phyloP scores from a whole-genome alignment of 2,113 vertebrate genomes.

The Peromyscus californicus region DNA sequence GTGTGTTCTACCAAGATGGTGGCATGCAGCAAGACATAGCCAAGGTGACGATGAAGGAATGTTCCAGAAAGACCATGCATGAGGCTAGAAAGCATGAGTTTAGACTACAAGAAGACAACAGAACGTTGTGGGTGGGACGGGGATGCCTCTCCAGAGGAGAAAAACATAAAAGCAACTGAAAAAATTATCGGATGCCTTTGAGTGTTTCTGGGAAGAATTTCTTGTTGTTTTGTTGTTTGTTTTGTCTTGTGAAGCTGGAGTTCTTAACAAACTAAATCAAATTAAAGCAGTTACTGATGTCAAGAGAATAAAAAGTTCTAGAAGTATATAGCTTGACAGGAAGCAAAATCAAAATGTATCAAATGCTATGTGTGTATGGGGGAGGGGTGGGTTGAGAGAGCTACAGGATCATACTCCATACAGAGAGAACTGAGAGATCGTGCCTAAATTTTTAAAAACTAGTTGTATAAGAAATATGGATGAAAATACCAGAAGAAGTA shows the following conservation, averaged over 20 bases:
- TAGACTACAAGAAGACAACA: neutral
- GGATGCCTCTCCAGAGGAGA: neutral
- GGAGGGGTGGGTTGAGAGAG: neutral
- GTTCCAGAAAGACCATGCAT: neutral
- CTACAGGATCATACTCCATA: neutral
- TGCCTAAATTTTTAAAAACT: neutral
- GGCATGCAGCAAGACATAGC: neutral
- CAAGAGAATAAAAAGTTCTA: neutral
- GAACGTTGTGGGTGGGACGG: neutral
- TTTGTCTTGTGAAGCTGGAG: neutral
- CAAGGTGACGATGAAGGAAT: neutral
- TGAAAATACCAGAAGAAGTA: neutral
- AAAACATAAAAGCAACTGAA: neutral
- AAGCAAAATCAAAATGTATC: neutral
- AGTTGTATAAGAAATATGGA: neutral
- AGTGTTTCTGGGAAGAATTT: neutral
- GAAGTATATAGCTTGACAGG: neutral
- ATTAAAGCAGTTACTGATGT: neutral
- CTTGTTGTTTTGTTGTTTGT: neutral
- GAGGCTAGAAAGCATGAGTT: neutral
- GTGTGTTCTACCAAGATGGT: neutral
- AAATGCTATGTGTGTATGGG: neutral
- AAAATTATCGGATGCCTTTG: neutral
- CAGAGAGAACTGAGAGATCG: neutral
- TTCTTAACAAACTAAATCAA: constrained; percentile 2